These are phyloP conservation scores for Taenaris catops DNA, from an alignment of 2,888 invertebrate genomes.

Conservation along the genomic window DNA sequence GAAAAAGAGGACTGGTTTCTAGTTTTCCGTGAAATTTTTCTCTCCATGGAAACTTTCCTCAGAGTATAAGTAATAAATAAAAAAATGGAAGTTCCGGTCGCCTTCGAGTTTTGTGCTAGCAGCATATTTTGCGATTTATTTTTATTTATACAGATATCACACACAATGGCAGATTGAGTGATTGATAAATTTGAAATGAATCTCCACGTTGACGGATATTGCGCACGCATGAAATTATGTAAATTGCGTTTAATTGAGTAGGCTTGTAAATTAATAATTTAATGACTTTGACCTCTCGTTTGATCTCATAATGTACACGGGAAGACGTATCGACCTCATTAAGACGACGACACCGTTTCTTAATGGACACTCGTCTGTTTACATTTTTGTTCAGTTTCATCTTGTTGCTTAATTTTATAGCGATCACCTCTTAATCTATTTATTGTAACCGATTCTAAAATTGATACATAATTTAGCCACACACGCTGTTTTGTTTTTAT, in stretches of 20 bases:
- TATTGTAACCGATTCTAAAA: constrained; percentile 6
- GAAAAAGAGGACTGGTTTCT: too few relatives aligned
- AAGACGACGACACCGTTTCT: constrained; percentile 53
- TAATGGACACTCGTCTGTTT: constrained; percentile 59
- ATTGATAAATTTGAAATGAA: constrained; percentile 1
- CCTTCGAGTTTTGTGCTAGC: too few relatives aligned
- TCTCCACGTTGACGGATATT: constrained; percentile 12
- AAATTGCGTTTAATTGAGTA: constrained; percentile 63
- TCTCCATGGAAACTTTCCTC: too few relatives aligned
- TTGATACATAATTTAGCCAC: constrained; percentile 12
- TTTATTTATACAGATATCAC: too few relatives aligned
- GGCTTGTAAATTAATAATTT: constrained; percentile 69
- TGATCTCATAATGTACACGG: constrained; percentile 63
- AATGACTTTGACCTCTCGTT: constrained; percentile 61
- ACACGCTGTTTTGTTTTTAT: constrained; percentile 9
- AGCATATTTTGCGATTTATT: too few relatives aligned
- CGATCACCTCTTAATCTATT: constrained; percentile 10
- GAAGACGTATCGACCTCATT: constrained; percentile 67
- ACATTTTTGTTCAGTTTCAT: constrained; percentile 45
- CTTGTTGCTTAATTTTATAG: constrained; percentile 18
- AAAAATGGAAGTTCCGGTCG: too few relatives aligned
- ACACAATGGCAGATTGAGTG: too few relatives aligned
- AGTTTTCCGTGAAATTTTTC: too few relatives aligned
- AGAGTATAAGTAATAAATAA: too few relatives aligned
- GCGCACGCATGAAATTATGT: constrained; percentile 25